Evolutionary conservation across 2,888 invertebrate genomes (phyloP), one percentile per base, ranked within the genome.

Genomic region (Pseudoips prasinana): DNA sequence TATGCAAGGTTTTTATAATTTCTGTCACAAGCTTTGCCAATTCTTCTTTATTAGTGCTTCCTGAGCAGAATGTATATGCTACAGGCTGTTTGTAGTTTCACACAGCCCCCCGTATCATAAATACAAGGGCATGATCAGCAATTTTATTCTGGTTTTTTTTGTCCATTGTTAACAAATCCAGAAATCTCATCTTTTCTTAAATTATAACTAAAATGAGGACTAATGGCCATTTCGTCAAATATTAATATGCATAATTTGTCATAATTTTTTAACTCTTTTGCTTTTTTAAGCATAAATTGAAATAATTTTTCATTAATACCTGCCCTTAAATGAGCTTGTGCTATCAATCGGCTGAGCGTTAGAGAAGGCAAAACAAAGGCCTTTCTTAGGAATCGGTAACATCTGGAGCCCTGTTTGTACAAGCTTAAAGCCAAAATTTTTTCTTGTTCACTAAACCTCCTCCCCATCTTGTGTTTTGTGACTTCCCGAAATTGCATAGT

Each of bases 281-380:
- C 22, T 10, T 8, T 29, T 26, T 29, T 35, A 10, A 26, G 14
- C n/a, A 22, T 22, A 7, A 22, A 7, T 7, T 26, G 3, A 22
- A 35, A 30, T 0, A 35, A 5, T 3, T 22, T 25, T 17, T 35
- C 10, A 18, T 35, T 35, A 1, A 35, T 25, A 1, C 29, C 33
- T 0, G 24, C 8, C 5, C 8, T 19, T 20, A 33, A 20, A 8
- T 18, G 27, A 1, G 43, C 47, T 8, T 20, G 26, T 1, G 22
- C 20, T 1, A 52, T 30, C 8, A 53, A 7, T 23, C 40, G 39
- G 6, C 18, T 14, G 5, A 56, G 17, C 0, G 47, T 56, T 8
- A 36, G 28, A 1, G 47, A 33, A 11, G 51, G 49, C 22, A 49
- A 28, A 10, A 48, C 30, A 41, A 53, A 39, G 7, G 42, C 30